phyloP scores from a whole-genome alignment of 2,113 vertebrate genomes.

The Regulus satrapa region DNA sequence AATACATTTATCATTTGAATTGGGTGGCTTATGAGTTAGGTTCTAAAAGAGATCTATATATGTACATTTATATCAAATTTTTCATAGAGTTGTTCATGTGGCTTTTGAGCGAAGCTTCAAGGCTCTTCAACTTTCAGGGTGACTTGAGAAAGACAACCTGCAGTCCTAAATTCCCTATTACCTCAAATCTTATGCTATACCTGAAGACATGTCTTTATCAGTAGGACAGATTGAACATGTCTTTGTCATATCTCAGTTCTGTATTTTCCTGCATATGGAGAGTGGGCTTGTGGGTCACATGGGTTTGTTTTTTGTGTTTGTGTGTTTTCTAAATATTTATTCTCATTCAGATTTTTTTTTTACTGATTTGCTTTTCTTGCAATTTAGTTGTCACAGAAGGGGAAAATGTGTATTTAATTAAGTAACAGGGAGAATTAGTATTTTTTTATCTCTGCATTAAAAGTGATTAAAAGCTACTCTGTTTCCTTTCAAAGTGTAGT shows the following conservation, averaged over 20 bases:
- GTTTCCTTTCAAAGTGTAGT: not conserved
- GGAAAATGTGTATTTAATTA: not conserved
- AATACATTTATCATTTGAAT: not conserved
- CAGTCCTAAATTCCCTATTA: not conserved
- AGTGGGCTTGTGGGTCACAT: not conserved
- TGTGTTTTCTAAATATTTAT: not conserved
- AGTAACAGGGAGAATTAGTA: not conserved
- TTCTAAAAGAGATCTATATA: not conserved
- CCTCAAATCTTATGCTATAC: not conserved
- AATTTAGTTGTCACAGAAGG: not conserved
- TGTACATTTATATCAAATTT: not conserved
- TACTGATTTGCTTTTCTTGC: not conserved
- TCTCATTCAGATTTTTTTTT: not conserved
- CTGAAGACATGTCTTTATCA: not conserved
- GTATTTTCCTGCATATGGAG: not conserved
- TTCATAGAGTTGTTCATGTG: not conserved
- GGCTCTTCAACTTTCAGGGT: not conserved
- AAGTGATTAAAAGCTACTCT: not conserved
- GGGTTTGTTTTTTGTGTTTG: not conserved
- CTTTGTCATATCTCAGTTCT: not conserved
- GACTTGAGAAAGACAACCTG: not conserved
- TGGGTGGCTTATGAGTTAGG: not conserved
- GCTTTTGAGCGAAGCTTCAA: fast-evolving
- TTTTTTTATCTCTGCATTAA: not conserved
- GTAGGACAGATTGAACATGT: not conserved